phyloP scores from a whole-genome alignment of 1,140 invertebrate genomes.

The Ctenoplectra terminalis region DNA sequence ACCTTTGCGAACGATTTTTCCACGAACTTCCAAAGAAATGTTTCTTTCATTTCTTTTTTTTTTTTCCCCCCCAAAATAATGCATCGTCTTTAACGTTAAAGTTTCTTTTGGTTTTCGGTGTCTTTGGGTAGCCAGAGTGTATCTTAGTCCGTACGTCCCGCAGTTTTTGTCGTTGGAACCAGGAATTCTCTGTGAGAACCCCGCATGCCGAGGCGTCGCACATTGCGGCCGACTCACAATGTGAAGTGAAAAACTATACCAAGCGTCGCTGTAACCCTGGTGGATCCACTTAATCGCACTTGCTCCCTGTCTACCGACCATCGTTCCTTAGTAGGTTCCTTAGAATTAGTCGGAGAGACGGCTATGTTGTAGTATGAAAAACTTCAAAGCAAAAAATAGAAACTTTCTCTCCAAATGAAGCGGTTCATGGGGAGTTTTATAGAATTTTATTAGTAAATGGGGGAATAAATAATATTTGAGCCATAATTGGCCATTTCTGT shows the following conservation, averaged over 20 bases:
- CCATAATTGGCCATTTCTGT: background rate
- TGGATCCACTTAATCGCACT: conserved; percentile 62
- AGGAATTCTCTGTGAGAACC: conserved; percentile 75
- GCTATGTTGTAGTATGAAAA: background rate
- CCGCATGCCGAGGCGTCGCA: conserved; percentile 72
- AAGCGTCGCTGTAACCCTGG: conserved; percentile 59
- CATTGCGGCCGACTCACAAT: conserved; percentile 69
- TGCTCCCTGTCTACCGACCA: conserved; percentile 34
- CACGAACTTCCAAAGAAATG: background rate
- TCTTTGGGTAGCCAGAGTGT: conserved; percentile 6
- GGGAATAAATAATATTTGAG: background rate
- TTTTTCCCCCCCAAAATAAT: background rate
- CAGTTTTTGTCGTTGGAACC: conserved; percentile 68
- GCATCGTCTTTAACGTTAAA: background rate
- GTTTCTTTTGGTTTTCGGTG: background rate
- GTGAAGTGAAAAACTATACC: conserved; percentile 71
- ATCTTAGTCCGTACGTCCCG: conserved; percentile 26
- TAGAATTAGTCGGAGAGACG: background rate
- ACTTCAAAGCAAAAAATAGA: background rate
- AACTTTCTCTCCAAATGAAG: background rate
- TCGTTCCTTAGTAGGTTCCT: background rate
- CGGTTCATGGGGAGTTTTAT: background rate
- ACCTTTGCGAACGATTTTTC: background rate
- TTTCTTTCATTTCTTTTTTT: background rate
- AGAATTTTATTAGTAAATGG: background rate